Percentiles rank a stretch among this genome's conserved stretches.
phyloP scores from a whole-genome alignment of 2,113 vertebrate species.

The Sprattus sprattus region DNA sequence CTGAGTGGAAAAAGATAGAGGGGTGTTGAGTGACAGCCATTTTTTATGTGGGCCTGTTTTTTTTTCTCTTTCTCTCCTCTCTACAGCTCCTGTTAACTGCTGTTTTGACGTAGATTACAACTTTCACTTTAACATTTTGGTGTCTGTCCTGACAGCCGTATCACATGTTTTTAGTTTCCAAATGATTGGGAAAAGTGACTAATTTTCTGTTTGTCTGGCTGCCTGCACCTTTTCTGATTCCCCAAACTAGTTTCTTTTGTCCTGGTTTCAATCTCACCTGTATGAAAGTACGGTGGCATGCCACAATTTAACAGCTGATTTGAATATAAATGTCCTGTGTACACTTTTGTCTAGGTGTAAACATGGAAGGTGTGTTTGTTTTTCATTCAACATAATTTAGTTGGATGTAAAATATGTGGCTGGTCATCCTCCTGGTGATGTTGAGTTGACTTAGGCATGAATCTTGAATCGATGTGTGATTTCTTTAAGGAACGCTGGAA shows the following conservation, averaged over 20 bases:
- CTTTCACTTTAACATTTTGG: constrained; percentile 38
- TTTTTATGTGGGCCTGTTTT: constrained; percentile 39
- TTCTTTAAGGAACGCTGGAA: background rate
- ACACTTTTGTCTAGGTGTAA: background rate
- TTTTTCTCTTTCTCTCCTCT: constrained; percentile 21
- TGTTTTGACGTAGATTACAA: constrained; percentile 58
- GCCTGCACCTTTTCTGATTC: constrained; percentile 45
- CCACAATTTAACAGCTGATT: constrained; percentile 68
- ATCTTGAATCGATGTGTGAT: background rate
- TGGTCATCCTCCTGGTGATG: background rate
- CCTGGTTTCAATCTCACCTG: constrained; percentile 62
- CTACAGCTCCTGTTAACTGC: constrained; percentile 41
- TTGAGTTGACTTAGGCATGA: background rate
- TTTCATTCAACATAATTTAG: background rate
- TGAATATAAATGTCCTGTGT: constrained; percentile 65
- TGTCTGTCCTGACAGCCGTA: constrained; percentile 49
- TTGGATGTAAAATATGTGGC: background rate
- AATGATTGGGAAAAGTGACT: constrained; percentile 46
- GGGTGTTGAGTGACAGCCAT: constrained; percentile 65
- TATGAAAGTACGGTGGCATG: constrained; percentile 54
- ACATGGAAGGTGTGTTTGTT: background rate
- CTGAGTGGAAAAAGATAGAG: constrained; percentile 61
- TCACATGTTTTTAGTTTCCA: constrained; percentile 46
- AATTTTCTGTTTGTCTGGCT: constrained; percentile 48
- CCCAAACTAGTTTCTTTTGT: constrained; percentile 58